phyloP scores from a whole-genome alignment of 1,140 invertebrate genomes.

The Oreohelix idahoensis region DNA sequence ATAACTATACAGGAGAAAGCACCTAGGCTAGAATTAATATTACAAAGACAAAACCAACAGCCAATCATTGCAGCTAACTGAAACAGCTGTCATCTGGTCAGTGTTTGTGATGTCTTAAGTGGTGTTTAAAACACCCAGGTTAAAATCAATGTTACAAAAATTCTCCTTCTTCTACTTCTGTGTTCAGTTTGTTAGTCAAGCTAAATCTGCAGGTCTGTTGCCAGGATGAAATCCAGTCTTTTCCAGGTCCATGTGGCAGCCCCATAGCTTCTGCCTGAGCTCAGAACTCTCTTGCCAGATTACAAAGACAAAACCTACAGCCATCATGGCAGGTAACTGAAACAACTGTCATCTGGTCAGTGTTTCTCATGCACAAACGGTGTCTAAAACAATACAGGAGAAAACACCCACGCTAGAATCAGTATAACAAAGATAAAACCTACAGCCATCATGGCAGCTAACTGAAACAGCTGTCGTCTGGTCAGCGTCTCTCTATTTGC shows the following conservation, averaged over 20 bases:
- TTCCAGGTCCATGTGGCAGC: no score
- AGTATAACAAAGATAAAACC: not conserved
- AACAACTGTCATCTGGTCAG: not conserved
- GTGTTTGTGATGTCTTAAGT: no score
- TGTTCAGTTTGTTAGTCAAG: no score
- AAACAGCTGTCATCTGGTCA: not conserved
- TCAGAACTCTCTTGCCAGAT: no score
- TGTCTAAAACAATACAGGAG: not conserved
- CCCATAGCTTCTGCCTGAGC: no score
- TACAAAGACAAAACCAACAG: not conserved
- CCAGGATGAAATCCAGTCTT: no score
- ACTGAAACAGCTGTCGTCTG: not conserved
- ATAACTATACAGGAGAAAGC: not conserved
- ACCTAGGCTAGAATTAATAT: not conserved
- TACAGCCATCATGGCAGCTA: not conserved
- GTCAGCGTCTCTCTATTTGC: not conserved
- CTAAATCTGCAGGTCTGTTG: no score
- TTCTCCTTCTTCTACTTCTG: no score
- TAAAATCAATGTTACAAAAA: no score
- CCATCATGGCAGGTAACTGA: not conserved
- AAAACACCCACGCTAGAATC: not conserved
- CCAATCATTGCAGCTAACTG: not conserved
- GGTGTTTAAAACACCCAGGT: no score
- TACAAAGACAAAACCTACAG: not conserved
- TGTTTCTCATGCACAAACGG: no score